Conservation (phyloP, 1,140 invertebrate genomes). For the Calephelis nemesis region DNA sequence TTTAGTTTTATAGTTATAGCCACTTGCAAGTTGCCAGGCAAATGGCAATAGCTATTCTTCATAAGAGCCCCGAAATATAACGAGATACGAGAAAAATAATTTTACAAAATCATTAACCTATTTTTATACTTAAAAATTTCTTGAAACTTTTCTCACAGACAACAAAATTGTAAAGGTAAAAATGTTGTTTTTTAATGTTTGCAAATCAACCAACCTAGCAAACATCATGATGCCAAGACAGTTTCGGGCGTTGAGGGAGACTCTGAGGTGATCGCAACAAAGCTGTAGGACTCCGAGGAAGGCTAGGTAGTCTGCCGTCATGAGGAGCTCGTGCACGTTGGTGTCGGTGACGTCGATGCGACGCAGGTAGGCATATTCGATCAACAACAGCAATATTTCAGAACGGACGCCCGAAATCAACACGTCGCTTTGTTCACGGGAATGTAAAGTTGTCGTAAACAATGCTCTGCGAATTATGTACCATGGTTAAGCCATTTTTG, state of each 20-base stretch:
- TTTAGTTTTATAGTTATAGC: too few species aligned
- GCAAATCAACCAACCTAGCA: constrained; percentile 77
- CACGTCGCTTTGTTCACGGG: constrained; percentile 84
- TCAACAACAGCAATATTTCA: constrained; percentile 86
- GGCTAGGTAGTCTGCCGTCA: constrained; percentile 88
- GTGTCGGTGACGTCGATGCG: constrained; percentile 84
- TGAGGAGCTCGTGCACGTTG: constrained; percentile 88
- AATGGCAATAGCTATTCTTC: too few species aligned
- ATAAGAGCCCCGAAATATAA: too few species aligned
- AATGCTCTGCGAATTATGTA: constrained; percentile 78
- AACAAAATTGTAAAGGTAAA: too few species aligned
- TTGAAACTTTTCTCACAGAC: too few species aligned
- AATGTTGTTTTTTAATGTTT: background rate
- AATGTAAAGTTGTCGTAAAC: constrained; percentile 90
- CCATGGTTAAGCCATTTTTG: too few species aligned
- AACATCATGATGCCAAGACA: constrained; percentile 91
- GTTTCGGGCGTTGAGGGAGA: constrained; percentile 84
- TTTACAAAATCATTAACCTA: background rate
- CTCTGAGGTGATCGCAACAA: constrained; percentile 87
- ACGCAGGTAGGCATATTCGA: constrained; percentile 91
- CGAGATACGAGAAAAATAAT: too few species aligned
- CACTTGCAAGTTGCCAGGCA: too few species aligned
- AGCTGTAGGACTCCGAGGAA: constrained; percentile 87
- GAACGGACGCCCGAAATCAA: constrained; percentile 87
- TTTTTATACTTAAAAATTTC: background rate